Evolutionary conservation across 2,888 invertebrate genomes (phyloP), one percentile per base, ranked within the genome.

Genomic region (Mythimna vitellina): DNA sequence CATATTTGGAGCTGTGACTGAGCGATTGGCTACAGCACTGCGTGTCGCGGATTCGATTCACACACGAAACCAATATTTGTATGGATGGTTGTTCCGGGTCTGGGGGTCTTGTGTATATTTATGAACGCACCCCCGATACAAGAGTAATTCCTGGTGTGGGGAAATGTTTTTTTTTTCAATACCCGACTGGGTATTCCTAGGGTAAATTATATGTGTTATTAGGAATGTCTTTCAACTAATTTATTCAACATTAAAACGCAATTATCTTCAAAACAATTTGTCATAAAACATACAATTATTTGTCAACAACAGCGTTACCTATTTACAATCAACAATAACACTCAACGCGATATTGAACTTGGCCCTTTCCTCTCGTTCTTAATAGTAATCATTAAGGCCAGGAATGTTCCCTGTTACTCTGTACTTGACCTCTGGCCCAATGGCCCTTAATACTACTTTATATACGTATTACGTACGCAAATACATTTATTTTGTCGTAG

Each of bases 381-480:
- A 78, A 81, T 77, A 81, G 83, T 81, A 76, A 84, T 85, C 80
- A 83, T 86, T 86, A 84, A 61, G 76, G 78, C 68, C 73, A 80
- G 61, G 84, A 86, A 83, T 80, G 77, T 73, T 72, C 64, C 79
- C 70, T 63, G 81, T 78, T 77, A 80, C 70, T 70, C 12, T 82
- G 66, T 70, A 78, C 76, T 84, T 82, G 83, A 83, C 78, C 83
- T 80, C 66, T 57, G 54, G 68, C 76, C 67, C 70, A 54, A 58
- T 58, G 65, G 64, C 58, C 65, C 69, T 74, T 84, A 76, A 76
- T 76, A 73, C 61, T 64, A 73, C 73, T 84, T 84, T 78, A 80
- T 83, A 83, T 76, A 71, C 76, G 65, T 75, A 78, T 80, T 74
- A 81, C 51, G 56, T 72, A 78, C 73, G 62, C 57, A 80, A 80